Base-by-base conservation (phyloP, 2,888 invertebrate species). In the Nycteola revayana region DNA sequence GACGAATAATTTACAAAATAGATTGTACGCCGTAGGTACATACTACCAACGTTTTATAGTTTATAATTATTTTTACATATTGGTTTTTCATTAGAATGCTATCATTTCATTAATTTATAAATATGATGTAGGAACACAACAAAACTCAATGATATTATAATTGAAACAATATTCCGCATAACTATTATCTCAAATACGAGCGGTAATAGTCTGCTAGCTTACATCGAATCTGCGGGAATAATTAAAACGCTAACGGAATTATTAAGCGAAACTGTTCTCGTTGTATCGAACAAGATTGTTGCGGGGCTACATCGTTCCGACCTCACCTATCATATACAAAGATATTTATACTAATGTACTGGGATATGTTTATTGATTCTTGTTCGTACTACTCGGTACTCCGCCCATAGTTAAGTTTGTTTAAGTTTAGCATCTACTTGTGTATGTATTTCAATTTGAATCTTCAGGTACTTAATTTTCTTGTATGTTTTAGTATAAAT, bases 171-270 rank as follows among this genome's bases (percentile, higher is more conserved):
- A 34, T 38, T 21, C 28, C 10, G 32, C 28, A 34, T 36, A 32
- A 47, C 29, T 52, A 48, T 30, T 48, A 49, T 47, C 42, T n/a
- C 25, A 35, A 35, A 49, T 44, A 38, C 26, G 30, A 43, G 44
- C 35, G 32, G 49, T 61, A 58, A 63, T 66, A 54, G 54, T 51
- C 49, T 58, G 54, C 54, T 55, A 49, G 46, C 53, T 54, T 49
- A 56, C 58, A 61, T 58, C 46, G 60, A 57, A 68, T 66, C 63
- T 57, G 60, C 51, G 53, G 69, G 57, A 67, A 70, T 77, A 75
- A 77, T 77, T 74, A 75, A 77, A 76, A 66, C 68, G 69, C 71
- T 70, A 73, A 68, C 63, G 58, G 69, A 69, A 69, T 74, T 71
- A 75, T 69, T 77, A 70, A 72, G 58, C 49, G 62, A 62, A 62